Evolutionary conservation across 2,113 vertebrate genomes (phyloP).

Genomic region (Falco punctatus): DNA sequence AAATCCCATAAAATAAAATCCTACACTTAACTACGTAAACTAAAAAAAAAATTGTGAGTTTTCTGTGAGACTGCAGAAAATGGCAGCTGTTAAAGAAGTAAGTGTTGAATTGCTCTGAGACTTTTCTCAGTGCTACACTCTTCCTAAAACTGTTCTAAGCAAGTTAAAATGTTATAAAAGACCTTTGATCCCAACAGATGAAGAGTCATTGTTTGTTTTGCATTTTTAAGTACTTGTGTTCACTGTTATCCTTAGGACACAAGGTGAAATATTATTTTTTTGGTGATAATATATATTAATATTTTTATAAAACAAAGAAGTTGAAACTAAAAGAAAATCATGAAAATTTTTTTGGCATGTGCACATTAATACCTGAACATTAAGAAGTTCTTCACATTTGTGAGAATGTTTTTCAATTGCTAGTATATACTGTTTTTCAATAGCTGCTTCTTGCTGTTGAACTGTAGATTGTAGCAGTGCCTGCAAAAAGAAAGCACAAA

Average conservation of each 20-base stretch:
- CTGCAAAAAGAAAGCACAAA: constrained; percentile 61
- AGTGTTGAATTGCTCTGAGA: background rate
- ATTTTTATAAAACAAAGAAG: background rate
- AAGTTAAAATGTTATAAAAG: background rate
- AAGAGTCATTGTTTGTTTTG: background rate
- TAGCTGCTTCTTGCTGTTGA: constrained; percentile 74
- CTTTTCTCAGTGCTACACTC: background rate
- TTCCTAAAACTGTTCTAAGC: background rate
- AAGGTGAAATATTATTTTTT: background rate
- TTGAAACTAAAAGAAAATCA: background rate
- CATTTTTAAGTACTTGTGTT: background rate
- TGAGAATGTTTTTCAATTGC: constrained; percentile 78
- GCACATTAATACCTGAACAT: constrained; percentile 73
- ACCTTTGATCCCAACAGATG: background rate
- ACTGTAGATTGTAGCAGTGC: constrained; percentile 77
- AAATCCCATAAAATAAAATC: background rate
- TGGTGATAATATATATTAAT: background rate
- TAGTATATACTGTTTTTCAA: constrained; percentile 76
- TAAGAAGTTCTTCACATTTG: constrained; percentile 79
- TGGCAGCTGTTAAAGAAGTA: background rate
- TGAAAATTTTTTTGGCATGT: background rate
- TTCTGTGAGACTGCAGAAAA: background rate
- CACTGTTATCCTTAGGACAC: background rate
- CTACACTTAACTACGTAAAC: background rate
- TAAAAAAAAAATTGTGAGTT: background rate